Evolutionary conservation across 2,113 vertebrate genomes (phyloP).

Genomic region (Pica pica): DNA sequence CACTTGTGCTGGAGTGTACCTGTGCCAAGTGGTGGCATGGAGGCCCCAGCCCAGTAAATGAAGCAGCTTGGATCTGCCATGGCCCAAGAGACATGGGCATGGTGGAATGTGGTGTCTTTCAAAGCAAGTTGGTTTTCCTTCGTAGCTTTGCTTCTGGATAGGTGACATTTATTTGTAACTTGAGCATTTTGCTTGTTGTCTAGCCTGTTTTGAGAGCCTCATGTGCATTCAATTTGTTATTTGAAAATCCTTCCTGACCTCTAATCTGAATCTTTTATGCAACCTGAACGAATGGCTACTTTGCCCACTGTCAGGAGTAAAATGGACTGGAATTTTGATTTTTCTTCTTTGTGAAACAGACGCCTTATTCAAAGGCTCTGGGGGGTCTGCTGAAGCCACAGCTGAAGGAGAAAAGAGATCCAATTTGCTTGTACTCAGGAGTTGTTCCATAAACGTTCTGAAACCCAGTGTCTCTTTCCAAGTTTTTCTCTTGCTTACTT

Average conservation of each 20-base stretch:
- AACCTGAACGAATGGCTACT: background rate
- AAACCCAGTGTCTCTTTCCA: background rate
- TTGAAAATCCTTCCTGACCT: background rate
- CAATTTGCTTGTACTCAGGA: accelerated
- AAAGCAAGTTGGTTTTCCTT: background rate
- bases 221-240: background rate
- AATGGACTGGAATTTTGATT: background rate
- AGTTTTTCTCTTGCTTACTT: background rate
- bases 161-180: background rate
- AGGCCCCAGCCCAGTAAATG: background rate
- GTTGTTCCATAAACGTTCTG: background rate
- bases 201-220: background rate
- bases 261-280: background rate
- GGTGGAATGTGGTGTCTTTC: background rate
- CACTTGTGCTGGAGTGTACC: background rate
- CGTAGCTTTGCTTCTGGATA: background rate
- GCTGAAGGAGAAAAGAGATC: background rate
- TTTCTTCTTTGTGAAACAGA: background rate
- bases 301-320: background rate
- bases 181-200: background rate
- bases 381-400: background rate
- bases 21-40: background rate
- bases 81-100: background rate
- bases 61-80: background rate
- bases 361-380: accelerated